Evolutionary conservation across 92 coral and sea anemone genomes (phyloP).

Genomic region (Micromussa lordhowensis): DNA sequence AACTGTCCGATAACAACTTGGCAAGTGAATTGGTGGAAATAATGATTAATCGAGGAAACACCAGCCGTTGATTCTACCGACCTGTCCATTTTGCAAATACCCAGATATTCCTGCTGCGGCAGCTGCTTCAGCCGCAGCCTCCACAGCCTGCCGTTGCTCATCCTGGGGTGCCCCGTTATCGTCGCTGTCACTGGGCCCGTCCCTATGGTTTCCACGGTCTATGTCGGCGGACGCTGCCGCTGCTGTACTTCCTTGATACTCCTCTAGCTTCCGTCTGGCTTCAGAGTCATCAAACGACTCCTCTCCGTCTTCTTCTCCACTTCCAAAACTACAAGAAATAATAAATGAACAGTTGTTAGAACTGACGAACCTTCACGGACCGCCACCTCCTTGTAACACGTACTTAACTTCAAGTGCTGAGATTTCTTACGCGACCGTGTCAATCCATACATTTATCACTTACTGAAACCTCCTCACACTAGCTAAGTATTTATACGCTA

Average conservation of each 20-base stretch:
- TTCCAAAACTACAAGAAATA: slow-evolving; percentile 71
- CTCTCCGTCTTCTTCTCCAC: slow-evolving; percentile 97
- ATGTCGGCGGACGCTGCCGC: slow-evolving; percentile 78
- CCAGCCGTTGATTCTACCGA: not conserved
- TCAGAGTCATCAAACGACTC: slow-evolving; percentile 89
- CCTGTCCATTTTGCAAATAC: slow-evolving; percentile 90
- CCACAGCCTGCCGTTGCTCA: slow-evolving; percentile 81
- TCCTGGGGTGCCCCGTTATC: slow-evolving; percentile 84
- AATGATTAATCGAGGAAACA: not conserved
- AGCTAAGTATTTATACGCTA: no score
- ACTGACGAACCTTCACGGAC: not conserved
- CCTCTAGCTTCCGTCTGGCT: slow-evolving; percentile 77
- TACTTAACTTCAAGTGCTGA: no score
- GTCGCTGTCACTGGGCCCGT: slow-evolving; percentile 76
- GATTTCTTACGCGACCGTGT: no score
- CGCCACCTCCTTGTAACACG: no score
- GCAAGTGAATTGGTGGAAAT: no score
- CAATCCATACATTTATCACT: no score
- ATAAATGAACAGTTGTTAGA: not conserved
- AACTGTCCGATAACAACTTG: no score
- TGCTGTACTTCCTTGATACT: slow-evolving; percentile 91
- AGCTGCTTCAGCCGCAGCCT: slow-evolving; percentile 68
- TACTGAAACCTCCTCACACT: no score
- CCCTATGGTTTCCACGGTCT: slow-evolving; percentile 60
- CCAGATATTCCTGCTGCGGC: slow-evolving; percentile 39